Percentiles rank a stretch among this genome's conserved stretches.
These are phyloP conservation scores for Lophius americanus DNA, from an alignment of 2,797 vertebrate genomes.

Conservation along the genomic window DNA sequence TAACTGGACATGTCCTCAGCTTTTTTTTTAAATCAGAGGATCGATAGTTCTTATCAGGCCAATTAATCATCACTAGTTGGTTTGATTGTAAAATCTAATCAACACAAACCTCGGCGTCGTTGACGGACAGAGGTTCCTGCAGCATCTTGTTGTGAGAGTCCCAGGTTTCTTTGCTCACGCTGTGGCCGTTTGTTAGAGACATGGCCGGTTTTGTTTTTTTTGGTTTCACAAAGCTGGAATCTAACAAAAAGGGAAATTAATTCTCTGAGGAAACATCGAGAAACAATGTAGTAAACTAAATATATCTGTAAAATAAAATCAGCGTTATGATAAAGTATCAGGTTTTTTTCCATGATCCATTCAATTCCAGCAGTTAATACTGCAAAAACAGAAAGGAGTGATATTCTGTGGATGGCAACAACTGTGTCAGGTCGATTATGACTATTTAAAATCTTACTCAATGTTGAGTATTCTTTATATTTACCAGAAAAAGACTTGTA, in stretches of 20 bases:
- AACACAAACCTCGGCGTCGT: conserved; percentile 87
- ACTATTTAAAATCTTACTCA: too few species aligned
- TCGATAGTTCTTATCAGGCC: neutral
- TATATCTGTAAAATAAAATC: too few species aligned
- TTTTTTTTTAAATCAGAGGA: neutral
- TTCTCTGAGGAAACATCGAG: neutral
- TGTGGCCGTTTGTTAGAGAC: conserved; percentile 68
- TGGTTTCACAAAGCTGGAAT: conserved; percentile 16
- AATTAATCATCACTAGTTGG: neutral
- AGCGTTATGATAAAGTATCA: too few species aligned
- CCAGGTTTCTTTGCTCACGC: conserved; percentile 79
- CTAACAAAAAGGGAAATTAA: conserved; percentile 14
- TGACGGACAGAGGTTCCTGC: conserved; percentile 85
- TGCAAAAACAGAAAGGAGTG: too few species aligned
- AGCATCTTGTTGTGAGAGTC: conserved; percentile 91
- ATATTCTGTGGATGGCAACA: too few species aligned
- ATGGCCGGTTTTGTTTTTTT: conserved; percentile 61
- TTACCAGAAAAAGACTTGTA: too few species aligned
- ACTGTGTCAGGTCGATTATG: too few species aligned
- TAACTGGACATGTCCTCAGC: neutral
- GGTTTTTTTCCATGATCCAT: too few species aligned
- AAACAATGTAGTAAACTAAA: too few species aligned
- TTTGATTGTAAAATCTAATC: neutral
- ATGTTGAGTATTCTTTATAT: too few species aligned
- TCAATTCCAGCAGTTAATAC: too few species aligned